A percentile compares a stretch with the other conserved stretches of the same genome.
phyloP scores from a whole-genome alignment of 1,140 invertebrate genomes.

The Drosophila sechellia region DNA sequence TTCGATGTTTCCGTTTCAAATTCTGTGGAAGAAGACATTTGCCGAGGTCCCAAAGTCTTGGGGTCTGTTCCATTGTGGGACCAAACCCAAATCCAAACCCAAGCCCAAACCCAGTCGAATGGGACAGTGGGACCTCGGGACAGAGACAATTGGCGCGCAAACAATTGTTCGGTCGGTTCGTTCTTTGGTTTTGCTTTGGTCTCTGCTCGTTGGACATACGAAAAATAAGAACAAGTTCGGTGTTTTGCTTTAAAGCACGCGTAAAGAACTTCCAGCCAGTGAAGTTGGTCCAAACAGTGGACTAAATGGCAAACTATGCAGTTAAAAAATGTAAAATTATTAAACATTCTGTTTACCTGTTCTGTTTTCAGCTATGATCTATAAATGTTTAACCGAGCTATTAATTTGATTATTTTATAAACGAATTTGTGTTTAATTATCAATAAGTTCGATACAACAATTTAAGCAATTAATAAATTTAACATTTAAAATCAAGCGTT shows the following conservation, averaged over 20 bases:
- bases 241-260: conserved; percentile 64
- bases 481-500: too few species aligned
- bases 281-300: conserved; percentile 36
- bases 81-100: conserved; percentile 4
- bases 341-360: neutral
- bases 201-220: conserved; percentile 18
- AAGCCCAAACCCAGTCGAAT: neutral
- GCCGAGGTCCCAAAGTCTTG: conserved; percentile 38
- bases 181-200: conserved; percentile 54
- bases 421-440: too few species aligned
- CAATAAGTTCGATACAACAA: too few species aligned
- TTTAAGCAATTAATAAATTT: too few species aligned
- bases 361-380: too few species aligned
- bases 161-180: conserved; percentile 73
- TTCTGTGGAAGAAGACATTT: conserved; percentile 83
- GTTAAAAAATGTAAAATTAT: neutral
- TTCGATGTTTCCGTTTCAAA: conserved; percentile 83
- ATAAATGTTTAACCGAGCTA: too few species aligned
- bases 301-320: neutral
- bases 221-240: conserved; percentile 68
- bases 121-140: conserved; percentile 60
- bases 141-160: conserved; percentile 67
- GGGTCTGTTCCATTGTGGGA: conserved; percentile 38
- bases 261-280: conserved; percentile 42
- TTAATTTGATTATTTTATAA: too few species aligned